Evolutionary conservation across 2,888 invertebrate genomes (phyloP).

Genomic region (Aporophyla lueneburgensis): DNA sequence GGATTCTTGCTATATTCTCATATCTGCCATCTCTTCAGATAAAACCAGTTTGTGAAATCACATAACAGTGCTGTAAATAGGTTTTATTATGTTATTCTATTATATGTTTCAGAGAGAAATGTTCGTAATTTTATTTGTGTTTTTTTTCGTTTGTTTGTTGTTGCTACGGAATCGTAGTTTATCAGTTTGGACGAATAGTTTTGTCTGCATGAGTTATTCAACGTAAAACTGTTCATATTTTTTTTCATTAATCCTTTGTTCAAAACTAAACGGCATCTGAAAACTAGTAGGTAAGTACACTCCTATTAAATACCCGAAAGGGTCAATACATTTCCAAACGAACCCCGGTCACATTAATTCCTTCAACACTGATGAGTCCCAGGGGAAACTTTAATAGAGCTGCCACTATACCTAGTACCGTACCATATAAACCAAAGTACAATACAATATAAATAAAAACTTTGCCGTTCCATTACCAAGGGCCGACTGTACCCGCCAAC

Average conservation of each 20-base stretch:
- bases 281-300: not conserved
- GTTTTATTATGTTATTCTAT: constrained; percentile 61
- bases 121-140: constrained; percentile 47
- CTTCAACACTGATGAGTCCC: constrained; percentile 65
- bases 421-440: constrained; percentile 67
- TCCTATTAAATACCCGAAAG: constrained; percentile 15
- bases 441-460: constrained; percentile 73
- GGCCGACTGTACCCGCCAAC: constrained; percentile 70
- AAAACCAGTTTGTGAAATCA: constrained; percentile 71
- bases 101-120: constrained; percentile 42
- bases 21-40: constrained; percentile 83
- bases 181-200: not conserved
- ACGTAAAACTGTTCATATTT: not conserved
- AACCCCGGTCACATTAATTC: constrained; percentile 54
- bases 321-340: constrained; percentile 61
- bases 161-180: constrained; percentile 13
- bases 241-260: not conserved
- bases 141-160: constrained; percentile 31
- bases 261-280: not conserved
- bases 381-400: constrained; percentile 61
- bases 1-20: constrained; percentile 87
- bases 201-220: not conserved
- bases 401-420: constrained; percentile 58
- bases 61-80: constrained; percentile 65
- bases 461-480: constrained; percentile 71